These are phyloP conservation scores for Hydrotaea cyrtoneurina DNA, from an alignment of 2,888 invertebrate species.

Conservation along the genomic window DNA sequence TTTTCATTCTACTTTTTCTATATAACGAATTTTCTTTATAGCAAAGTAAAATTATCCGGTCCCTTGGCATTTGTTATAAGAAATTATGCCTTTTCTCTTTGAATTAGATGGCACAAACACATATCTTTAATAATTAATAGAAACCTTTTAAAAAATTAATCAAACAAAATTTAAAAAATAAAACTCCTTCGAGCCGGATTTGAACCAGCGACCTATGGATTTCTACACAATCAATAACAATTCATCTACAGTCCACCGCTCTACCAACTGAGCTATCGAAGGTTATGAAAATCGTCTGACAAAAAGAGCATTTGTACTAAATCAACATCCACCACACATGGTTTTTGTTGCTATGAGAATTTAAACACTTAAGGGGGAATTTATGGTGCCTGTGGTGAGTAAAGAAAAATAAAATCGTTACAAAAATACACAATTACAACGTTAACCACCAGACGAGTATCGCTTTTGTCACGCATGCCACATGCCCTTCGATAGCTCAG, in stretches of 20 bases:
- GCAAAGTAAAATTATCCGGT: too few species aligned
- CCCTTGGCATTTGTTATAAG: too few species aligned
- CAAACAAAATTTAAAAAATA: conserved; percentile 55
- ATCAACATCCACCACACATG: not conserved
- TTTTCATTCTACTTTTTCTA: too few species aligned
- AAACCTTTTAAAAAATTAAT: not conserved
- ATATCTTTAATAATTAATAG: not conserved
- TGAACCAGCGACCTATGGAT: conserved; percentile 87
- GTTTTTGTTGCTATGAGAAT: too few species aligned
- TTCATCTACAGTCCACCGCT: conserved; percentile 74
- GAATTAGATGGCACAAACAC: not conserved
- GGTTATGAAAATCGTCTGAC: conserved; percentile 45
- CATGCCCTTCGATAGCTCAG: conserved; percentile 74
- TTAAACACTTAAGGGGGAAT: too few species aligned
- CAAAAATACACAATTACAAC: too few species aligned
- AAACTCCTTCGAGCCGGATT: conserved; percentile 83
- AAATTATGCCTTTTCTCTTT: too few species aligned
- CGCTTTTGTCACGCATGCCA: not conserved
- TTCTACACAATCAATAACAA: conserved; percentile 66
- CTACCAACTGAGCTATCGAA: conserved; percentile 77
- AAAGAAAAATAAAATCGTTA: too few species aligned
- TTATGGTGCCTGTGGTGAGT: too few species aligned
- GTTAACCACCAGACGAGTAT: too few species aligned
- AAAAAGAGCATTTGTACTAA: not conserved
- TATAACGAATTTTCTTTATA: too few species aligned